These are phyloP conservation scores for Gopherus flavomarginatus DNA, from an alignment of 2,113 vertebrate species.

Conservation along the genomic window DNA sequence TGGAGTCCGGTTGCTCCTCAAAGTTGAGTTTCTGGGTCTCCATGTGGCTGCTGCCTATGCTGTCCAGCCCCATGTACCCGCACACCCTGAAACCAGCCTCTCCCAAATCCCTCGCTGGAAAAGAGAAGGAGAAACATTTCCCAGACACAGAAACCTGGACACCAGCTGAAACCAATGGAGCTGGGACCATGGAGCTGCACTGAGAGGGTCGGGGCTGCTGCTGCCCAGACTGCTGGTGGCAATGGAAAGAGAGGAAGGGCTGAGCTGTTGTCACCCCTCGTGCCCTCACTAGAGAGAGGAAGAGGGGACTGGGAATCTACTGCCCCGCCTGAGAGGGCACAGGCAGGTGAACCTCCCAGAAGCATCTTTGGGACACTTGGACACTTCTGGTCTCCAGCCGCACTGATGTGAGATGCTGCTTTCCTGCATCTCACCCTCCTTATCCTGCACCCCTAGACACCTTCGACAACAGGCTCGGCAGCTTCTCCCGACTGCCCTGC, in stretches of 20 bases:
- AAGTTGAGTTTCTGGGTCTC: constrained; percentile 91
- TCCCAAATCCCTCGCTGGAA: constrained; percentile 78
- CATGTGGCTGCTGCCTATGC: constrained; percentile 79
- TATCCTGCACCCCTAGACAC: not conserved
- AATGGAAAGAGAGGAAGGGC: not conserved
- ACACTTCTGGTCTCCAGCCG: not conserved
- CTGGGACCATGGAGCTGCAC: not conserved
- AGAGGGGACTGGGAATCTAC: not conserved
- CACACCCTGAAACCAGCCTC: constrained; percentile 79
- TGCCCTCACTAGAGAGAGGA: not conserved
- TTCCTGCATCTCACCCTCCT: not conserved
- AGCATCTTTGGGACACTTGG: not conserved
- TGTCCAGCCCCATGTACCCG: constrained; percentile 95
- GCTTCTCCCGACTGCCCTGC: not conserved
- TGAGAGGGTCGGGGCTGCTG: not conserved
- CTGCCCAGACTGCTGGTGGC: not conserved
- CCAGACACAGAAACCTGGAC: not conserved
- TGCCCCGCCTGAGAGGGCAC: not conserved
- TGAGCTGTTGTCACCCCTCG: not conserved
- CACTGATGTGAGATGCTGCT: not conserved
- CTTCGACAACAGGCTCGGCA: not conserved
- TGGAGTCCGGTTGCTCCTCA: constrained; percentile 86
- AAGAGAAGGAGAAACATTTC: not conserved
- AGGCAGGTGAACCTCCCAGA: not conserved
- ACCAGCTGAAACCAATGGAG: not conserved